Evolutionary conservation across 2,888 invertebrate genomes (phyloP).

Genomic region (Rhodophaea formosa): DNA sequence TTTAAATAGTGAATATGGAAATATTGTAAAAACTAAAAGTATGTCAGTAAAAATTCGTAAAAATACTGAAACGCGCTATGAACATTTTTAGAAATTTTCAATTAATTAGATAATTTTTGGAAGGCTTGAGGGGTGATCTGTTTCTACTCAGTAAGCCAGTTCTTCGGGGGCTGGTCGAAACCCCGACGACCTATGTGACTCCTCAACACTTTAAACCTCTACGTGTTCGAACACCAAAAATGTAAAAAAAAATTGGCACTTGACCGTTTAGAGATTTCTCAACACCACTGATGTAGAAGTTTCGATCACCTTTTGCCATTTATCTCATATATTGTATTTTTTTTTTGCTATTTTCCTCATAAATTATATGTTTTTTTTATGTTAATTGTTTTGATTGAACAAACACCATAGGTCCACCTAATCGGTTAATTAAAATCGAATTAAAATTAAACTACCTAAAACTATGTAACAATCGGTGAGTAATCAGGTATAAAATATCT

Average conservation of each 20-base stretch:
- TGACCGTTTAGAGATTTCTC: constrained; percentile 74
- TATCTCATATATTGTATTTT: not conserved
- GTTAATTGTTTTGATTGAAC: too few species aligned
- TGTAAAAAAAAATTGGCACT: constrained; percentile 62
- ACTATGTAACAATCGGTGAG: too few species aligned
- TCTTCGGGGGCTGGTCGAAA: constrained; percentile 53
- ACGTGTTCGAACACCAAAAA: constrained; percentile 59
- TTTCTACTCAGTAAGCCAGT: constrained; percentile 70
- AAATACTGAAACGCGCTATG: constrained; percentile 47
- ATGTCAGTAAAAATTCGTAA: not conserved
- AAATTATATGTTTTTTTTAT: not conserved
- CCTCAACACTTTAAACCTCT: constrained; percentile 54
- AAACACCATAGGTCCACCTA: too few species aligned
- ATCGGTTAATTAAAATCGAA: too few species aligned
- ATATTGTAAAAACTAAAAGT: not conserved
- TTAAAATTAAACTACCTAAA: too few species aligned
- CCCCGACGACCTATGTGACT: constrained; percentile 47
- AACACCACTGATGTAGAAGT: constrained; percentile 70
- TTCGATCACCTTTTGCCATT: constrained; percentile 52
- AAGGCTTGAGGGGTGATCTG: constrained; percentile 47
- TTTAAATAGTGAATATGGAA: not conserved
- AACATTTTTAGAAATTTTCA: constrained; percentile 29
- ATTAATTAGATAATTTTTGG: constrained; percentile 19
- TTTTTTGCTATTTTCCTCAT: not conserved
- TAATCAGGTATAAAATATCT: too few species aligned